phyloP scores from a whole-genome alignment of 2,113 vertebrate genomes.

The Ahaetulla prasina region DNA sequence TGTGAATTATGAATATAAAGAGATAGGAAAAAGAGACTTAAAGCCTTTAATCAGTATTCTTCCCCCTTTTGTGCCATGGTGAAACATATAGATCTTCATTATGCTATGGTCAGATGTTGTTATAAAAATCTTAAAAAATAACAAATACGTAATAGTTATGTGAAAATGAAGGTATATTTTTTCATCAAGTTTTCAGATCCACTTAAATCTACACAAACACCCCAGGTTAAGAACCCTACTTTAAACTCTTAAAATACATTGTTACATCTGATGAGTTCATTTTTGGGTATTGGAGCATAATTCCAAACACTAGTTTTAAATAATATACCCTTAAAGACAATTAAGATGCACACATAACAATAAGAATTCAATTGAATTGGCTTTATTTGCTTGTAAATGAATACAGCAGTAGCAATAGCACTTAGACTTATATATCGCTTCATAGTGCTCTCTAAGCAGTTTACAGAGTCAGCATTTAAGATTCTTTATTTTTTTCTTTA shows the following conservation, averaged over 20 bases:
- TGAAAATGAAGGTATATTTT: not conserved
- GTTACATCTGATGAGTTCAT: not conserved
- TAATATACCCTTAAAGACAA: not conserved
- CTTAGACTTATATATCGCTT: too few species aligned
- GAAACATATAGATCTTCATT: not conserved
- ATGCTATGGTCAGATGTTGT: not conserved
- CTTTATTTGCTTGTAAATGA: not conserved
- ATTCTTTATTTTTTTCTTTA: not conserved
- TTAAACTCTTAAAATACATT: not conserved
- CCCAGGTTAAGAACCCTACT: not conserved
- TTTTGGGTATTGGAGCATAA: not conserved
- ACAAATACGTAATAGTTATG: not conserved
- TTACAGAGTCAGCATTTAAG: not conserved
- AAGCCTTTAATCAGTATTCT: not conserved
- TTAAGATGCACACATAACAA: not conserved
- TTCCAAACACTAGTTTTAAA: not conserved
- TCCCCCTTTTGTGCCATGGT: not conserved
- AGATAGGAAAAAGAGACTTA: not conserved
- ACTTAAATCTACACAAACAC: not conserved
- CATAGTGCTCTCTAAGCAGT: too few species aligned
- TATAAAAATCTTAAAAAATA: not conserved
- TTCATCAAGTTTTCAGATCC: not conserved
- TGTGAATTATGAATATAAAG: not conserved
- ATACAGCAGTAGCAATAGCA: too few species aligned
- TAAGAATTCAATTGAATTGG: not conserved